Evolutionary conservation across 2,888 invertebrate species (phyloP).

Genomic region (Plagiodera versicolora): DNA sequence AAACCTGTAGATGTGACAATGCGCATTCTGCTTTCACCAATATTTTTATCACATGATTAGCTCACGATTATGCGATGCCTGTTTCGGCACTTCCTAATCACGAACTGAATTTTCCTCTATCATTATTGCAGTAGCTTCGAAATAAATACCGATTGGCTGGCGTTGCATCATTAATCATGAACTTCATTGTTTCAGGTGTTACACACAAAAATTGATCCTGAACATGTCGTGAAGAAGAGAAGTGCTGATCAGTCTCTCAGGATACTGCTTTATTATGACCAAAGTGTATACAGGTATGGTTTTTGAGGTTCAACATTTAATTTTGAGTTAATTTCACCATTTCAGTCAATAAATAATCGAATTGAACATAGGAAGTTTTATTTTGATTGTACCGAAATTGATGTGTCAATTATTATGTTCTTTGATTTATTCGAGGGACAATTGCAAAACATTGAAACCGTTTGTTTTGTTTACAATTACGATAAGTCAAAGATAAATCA

Average conservation of each 20-base stretch:
- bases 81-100: neutral
- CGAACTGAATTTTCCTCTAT: neutral
- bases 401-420: too few species aligned
- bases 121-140: neutral
- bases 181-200: slow-evolving; percentile 66
- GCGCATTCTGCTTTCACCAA: neutral
- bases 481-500: too few species aligned
- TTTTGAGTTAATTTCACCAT: too few species aligned
- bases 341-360: too few species aligned
- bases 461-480: too few species aligned
- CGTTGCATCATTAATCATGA: neutral
- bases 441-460: too few species aligned
- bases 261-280: slow-evolving; percentile 83
- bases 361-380: too few species aligned
- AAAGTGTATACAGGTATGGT: slow-evolving; percentile 76
- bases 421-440: too few species aligned
- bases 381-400: too few species aligned
- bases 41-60: neutral
- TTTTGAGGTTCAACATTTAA: too few species aligned
- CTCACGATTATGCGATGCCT: neutral
- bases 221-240: slow-evolving; percentile 75
- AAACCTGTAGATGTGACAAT: neutral
- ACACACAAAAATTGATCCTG: slow-evolving; percentile 78
- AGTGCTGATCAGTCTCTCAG: slow-evolving; percentile 81
- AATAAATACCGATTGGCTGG: neutral